Evolutionary conservation across 2,113 vertebrate species (phyloP), one percentile per base, ranked within the genome.

Genomic region (Eleginops maclovinus): DNA sequence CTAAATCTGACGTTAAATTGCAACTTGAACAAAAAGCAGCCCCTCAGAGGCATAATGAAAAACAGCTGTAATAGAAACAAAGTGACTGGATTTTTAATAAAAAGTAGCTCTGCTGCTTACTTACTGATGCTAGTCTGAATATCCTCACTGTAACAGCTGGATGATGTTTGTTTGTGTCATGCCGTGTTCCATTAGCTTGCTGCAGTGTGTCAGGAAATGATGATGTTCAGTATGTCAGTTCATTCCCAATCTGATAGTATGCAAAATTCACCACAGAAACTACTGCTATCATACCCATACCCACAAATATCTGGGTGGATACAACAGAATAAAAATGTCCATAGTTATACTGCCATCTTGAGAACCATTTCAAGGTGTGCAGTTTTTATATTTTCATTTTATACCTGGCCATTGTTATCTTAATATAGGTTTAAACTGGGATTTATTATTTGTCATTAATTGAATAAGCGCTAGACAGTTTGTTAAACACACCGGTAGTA

Each of bases 331-430:
- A 4, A 47, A 15, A 59, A 67, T 43, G 44, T 40, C 55, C 19
- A 72, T 15, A 60, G 50, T 68, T 70, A 80, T 28, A 81, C 77
- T 78, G 85, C 86, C 86, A 86, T 70, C 85, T 88, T 82, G 78
- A 82, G 83, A 68, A 51, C 36, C 60, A 51, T 26, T 12, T 24
- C 21, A 77, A 50, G 31, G 43, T 66, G 44, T 72, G 61, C 75
- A 78, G 40, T 31, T 36, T 8, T 26, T 49, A 44, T 12, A n/a
- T 31, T 74, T 62, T 2, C 21, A 54, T 56, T 50, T 74, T 11
- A 31, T 17, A 47, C 11, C 41, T 46, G 21, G n/a, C n/a, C n/a
- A n/a, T n/a, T n/a, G n/a, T n/a, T 47, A 4, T 17, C 17, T 2
- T 22, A 17, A 36, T 49, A 36, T 21, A 31, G 4, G 43, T 10